Percentiles rank a stretch among this genome's conserved stretches.
Evolutionary conservation across 2,888 invertebrate species (phyloP).

Genomic region (Flexamia atlantica): DNA sequence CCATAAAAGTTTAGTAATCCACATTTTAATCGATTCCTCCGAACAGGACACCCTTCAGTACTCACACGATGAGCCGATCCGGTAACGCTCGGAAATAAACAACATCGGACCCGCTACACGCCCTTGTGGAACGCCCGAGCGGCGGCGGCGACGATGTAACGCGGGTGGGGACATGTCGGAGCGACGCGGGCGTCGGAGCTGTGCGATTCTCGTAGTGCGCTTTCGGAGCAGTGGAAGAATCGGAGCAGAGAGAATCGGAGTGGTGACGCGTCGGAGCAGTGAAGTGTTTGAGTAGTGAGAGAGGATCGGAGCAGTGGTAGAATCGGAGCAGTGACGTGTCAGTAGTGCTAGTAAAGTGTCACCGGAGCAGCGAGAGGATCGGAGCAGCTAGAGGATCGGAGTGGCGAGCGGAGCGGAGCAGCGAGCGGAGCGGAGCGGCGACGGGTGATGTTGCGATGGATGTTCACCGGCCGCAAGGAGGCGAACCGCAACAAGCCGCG

Average conservation of each 20-base stretch:
- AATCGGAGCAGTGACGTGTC: too few species aligned
- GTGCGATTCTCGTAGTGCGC: too few species aligned
- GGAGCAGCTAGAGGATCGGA: too few species aligned
- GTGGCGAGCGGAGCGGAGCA: neutral
- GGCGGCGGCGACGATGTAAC: neutral
- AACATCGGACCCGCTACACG: neutral
- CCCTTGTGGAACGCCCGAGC: neutral
- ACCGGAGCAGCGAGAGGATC: too few species aligned
- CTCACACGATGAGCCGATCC: neutral
- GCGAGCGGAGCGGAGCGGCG: neutral
- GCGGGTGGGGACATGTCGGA: neutral
- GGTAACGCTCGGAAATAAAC: neutral
- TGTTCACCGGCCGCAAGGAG: conserved; percentile 75
- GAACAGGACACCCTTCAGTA: too few species aligned
- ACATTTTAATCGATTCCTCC: too few species aligned
- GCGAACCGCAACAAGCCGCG: conserved; percentile 81
- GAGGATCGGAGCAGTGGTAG: too few species aligned
- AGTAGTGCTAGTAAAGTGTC: too few species aligned
- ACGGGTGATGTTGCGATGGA: conserved; percentile 52
- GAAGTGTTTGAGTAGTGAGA: conserved; percentile 26
- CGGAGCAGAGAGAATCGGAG: neutral
- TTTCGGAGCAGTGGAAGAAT: neutral
- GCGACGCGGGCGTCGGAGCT: neutral
- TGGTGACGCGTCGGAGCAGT: neutral
- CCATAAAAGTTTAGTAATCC: too few species aligned